Evolutionary conservation across 2,113 vertebrate species (phyloP).

Genomic region (Corythornis madagascariensis): DNA sequence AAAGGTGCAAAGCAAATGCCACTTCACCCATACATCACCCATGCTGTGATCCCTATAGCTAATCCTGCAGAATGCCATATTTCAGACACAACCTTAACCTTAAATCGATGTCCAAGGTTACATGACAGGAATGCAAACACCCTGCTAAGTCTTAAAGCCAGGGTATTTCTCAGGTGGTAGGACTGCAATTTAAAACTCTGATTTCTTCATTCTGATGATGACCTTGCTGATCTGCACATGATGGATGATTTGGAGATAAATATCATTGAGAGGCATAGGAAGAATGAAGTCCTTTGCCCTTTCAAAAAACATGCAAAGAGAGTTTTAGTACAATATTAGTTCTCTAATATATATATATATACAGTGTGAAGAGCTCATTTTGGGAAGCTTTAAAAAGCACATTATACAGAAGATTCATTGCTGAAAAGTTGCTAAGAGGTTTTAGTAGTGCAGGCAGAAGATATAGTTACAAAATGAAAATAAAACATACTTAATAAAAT

Average conservation of each 20-base stretch:
- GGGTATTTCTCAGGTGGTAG: slow-evolving; percentile 20
- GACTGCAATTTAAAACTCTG: slow-evolving; percentile 38
- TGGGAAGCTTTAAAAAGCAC: slow-evolving; percentile 8
- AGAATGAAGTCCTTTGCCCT: neutral
- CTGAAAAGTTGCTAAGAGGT: slow-evolving; percentile 8
- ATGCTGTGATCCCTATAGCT: neutral
- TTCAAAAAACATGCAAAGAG: neutral
- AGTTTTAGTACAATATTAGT: neutral
- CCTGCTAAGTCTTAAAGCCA: slow-evolving; percentile 7
- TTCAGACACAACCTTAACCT: neutral
- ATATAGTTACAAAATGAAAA: slow-evolving; percentile 36
- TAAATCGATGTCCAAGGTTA: neutral
- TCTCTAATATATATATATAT: neutral
- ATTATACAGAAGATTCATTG: slow-evolving; percentile 28
- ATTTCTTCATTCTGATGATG: slow-evolving; percentile 20
- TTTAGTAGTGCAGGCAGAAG: neutral
- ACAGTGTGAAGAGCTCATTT: slow-evolving; percentile 21
- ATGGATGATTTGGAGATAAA: neutral
- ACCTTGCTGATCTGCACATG: neutral
- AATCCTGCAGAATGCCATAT: neutral
- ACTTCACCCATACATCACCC: neutral
- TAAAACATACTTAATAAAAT: slow-evolving; percentile 31
- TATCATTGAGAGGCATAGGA: neutral
- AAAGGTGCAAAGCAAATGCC: neutral
- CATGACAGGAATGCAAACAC: slow-evolving; percentile 33